These are phyloP conservation scores for Liolophura sinensis DNA, from an alignment of 1,140 invertebrate genomes.

Conservation along the genomic window DNA sequence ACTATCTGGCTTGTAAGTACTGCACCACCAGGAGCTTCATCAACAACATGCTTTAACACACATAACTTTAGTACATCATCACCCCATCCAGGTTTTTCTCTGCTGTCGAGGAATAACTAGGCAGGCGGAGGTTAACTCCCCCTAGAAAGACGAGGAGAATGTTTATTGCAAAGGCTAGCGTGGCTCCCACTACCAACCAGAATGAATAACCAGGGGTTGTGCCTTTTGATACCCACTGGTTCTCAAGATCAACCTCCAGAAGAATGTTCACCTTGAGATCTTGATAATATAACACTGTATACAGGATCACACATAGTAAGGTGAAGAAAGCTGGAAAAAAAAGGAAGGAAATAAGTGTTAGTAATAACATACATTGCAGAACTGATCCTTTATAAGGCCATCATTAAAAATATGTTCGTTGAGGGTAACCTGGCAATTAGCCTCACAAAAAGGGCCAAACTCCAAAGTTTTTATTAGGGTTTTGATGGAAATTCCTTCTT, in stretches of 20 bases:
- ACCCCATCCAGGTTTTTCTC: constrained; percentile 49
- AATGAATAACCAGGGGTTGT: constrained; percentile 78
- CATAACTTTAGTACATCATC: constrained; percentile 39
- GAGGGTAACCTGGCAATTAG: too few species aligned
- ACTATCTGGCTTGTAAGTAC: too few species aligned
- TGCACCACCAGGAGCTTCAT: too few species aligned
- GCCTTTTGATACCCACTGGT: constrained; percentile 71
- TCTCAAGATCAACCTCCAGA: constrained; percentile 73
- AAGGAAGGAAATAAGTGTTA: constrained; percentile 7
- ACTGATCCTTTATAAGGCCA: too few species aligned
- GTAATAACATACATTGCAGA: too few species aligned
- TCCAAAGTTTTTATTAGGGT: too few species aligned
- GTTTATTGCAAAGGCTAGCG: constrained; percentile 73
- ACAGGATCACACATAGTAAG: constrained; percentile 71
- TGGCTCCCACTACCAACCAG: constrained; percentile 77
- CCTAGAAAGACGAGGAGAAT: constrained; percentile 72
- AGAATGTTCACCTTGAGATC: constrained; percentile 78
- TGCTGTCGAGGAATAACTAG: constrained; percentile 34
- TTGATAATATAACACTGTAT: constrained; percentile 75
- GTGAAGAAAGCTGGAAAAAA: constrained; percentile 72
- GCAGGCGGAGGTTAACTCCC: constrained; percentile 29
- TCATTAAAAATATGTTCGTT: too few species aligned
- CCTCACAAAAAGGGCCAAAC: too few species aligned
- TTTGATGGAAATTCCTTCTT: too few species aligned
- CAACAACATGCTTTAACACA: too few species aligned